Evolutionary conservation across 2,888 invertebrate species (phyloP).

Genomic region (Tipula confusa): DNA sequence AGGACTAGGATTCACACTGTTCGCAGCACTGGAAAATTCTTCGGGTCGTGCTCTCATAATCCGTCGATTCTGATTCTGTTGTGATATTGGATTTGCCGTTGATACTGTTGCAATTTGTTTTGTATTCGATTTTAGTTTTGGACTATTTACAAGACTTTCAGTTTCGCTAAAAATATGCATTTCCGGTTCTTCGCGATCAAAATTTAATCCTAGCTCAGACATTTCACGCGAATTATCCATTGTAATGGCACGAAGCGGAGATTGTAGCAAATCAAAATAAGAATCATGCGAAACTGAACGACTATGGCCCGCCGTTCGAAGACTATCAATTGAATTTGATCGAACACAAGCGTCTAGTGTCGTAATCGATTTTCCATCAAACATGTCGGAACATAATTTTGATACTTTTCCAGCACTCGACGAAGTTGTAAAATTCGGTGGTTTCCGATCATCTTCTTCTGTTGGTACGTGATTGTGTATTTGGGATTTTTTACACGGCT

Average conservation of each 20-base stretch:
- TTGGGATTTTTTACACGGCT: background rate
- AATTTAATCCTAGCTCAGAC: conserved; percentile 77
- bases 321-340: conserved; percentile 49
- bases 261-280: conserved; percentile 68
- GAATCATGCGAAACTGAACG: conserved; percentile 88
- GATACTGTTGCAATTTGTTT: background rate
- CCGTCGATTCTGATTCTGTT: conserved; percentile 50
- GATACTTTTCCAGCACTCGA: background rate
- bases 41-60: conserved; percentile 55
- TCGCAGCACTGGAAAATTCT: conserved; percentile 54
- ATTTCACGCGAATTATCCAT: conserved; percentile 58
- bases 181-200: conserved; percentile 79
- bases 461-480: background rate
- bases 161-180: conserved; percentile 87
- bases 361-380: conserved; percentile 38
- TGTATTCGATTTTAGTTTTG: conserved; percentile 50
- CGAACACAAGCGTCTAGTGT: conserved; percentile 49
- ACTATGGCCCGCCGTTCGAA: conserved; percentile 50
- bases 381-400: conserved; percentile 32
- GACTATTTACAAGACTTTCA: conserved; percentile 63
- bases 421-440: background rate
- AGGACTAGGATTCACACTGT: conserved; percentile 58
- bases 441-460: background rate
- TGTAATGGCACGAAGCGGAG: conserved; percentile 47
- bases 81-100: conserved; percentile 33